Conservation (phyloP, 2,113 vertebrate species). For the Chionodraco myersi region DNA sequence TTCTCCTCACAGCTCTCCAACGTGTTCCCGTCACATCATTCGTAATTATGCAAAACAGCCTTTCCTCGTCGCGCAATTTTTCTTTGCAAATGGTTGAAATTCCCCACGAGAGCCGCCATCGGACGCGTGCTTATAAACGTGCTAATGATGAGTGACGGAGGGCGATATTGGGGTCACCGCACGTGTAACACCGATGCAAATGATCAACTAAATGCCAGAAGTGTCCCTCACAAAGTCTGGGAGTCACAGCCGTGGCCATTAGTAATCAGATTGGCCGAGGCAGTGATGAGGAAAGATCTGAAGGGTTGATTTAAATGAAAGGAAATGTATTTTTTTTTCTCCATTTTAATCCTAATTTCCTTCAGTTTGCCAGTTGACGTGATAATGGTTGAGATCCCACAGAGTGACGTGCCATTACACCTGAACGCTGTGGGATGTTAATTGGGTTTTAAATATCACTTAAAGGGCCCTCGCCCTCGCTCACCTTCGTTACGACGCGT, state of each 20-base stretch:
- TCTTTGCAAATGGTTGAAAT: constrained; percentile 89
- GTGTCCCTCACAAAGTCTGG: constrained; percentile 77
- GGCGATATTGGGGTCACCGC: constrained; percentile 83
- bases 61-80: constrained; percentile 84
- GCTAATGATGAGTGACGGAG: constrained; percentile 87
- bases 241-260: constrained; percentile 78
- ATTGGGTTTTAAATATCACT: constrained; percentile 5
- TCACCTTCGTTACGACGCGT: background rate
- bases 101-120: constrained; percentile 83
- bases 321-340: constrained; percentile 55
- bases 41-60: constrained; percentile 90
- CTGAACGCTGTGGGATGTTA: background rate
- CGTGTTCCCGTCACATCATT: constrained; percentile 78
- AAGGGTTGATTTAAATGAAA: constrained; percentile 80
- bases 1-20: constrained; percentile 79
- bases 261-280: constrained; percentile 84
- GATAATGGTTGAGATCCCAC: background rate
- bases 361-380: background rate
- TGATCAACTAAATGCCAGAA: constrained; percentile 88
- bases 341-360: constrained; percentile 31
- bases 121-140: constrained; percentile 83
- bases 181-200: constrained; percentile 85
- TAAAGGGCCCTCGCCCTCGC: background rate
- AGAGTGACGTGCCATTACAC: too few species aligned
- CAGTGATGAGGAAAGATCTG: constrained; percentile 84